phyloP scores from a whole-genome alignment of 1,140 invertebrate species.

The Zaprionus ornatus region DNA sequence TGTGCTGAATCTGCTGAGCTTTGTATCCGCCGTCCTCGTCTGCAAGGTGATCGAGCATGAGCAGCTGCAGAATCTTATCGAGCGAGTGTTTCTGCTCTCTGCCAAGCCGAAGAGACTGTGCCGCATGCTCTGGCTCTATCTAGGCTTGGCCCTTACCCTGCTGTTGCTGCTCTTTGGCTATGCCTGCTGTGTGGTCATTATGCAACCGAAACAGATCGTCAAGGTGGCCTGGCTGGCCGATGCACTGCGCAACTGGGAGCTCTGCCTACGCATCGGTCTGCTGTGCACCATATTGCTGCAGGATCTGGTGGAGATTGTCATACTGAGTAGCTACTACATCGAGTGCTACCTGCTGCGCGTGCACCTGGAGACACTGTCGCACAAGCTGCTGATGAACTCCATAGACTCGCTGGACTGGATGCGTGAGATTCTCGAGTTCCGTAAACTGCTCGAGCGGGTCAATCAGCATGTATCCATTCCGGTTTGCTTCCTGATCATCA shows the following conservation, averaged over 20 bases:
- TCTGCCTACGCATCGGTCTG: conserved; percentile 75
- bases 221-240: conserved; percentile 57
- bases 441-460: conserved; percentile 89
- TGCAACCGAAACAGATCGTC: conserved; percentile 86
- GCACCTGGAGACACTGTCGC: conserved; percentile 88
- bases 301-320: conserved; percentile 90
- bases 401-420: conserved; percentile 90
- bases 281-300: conserved; percentile 89
- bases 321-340: conserved; percentile 91
- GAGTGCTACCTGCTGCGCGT: conserved; percentile 90
- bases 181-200: conserved; percentile 85
- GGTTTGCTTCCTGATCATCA: conserved; percentile 89
- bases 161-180: conserved; percentile 87
- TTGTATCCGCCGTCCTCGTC: conserved; percentile 90
- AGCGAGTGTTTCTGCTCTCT: conserved; percentile 87
- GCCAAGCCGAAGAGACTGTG: conserved; percentile 87
- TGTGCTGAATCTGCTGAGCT: conserved; percentile 90
- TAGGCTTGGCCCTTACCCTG: conserved; percentile 88
- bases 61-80: conserved; percentile 95
- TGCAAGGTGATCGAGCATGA: conserved; percentile 94
- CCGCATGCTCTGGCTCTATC: conserved; percentile 89
- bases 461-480: conserved; percentile 90
- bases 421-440: conserved; percentile 90
- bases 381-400: conserved; percentile 89
- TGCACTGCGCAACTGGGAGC: conserved; percentile 85